Base-by-base conservation (phyloP, 2,888 invertebrate species). In the Dynastes maya region DNA sequence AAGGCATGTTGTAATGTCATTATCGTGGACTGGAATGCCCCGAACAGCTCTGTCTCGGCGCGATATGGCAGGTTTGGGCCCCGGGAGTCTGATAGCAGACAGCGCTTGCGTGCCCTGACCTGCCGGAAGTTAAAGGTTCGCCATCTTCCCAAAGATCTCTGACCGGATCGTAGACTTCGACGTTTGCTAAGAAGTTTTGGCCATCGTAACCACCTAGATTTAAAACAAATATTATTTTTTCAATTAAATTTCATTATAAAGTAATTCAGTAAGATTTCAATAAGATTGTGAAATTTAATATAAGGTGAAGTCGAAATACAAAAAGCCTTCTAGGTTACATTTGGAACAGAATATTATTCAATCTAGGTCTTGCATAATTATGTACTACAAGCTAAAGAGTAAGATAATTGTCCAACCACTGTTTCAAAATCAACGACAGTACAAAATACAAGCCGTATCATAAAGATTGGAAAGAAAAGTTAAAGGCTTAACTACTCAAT, bases 51-150 rank as follows among this genome's bases (percentile, higher is more conserved):
- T 77, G 79, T 13, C 77, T 45, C 4, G 77, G 72, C 1, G 77
- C 51, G 6, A 79, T 55, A 37, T 77, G 77, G 45, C 79, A 79
- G 5, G 71, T 77, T 61, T 79, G 79, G 8, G 77, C 61, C 22
- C 78, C 72, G n/a, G 78, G 80, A 1, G 75, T 94, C 85, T 93
- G 93, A 89, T 95, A 95, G 85, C 96, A 96, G 13, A 97, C 96
- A 2, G 97, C 97, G 65, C 96, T 95, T 0, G 97, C 97, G 89
- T 97, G 97, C 0, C 98, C 97, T 9, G 97, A 97, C 72, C 97
- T 92, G 9, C 95, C 96, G 4, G 96, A 95, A 27, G 95, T 93
- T 86, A 98, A 92, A 4, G 94, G 92, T 5, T 94, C 91, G 55
- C 96, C 95, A 81, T 92, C 91, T 80, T 91, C 90, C 98, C 98